These are phyloP conservation scores for Ispidina lecontei DNA, from an alignment of 2,797 vertebrate genomes.

Conservation along the genomic window DNA sequence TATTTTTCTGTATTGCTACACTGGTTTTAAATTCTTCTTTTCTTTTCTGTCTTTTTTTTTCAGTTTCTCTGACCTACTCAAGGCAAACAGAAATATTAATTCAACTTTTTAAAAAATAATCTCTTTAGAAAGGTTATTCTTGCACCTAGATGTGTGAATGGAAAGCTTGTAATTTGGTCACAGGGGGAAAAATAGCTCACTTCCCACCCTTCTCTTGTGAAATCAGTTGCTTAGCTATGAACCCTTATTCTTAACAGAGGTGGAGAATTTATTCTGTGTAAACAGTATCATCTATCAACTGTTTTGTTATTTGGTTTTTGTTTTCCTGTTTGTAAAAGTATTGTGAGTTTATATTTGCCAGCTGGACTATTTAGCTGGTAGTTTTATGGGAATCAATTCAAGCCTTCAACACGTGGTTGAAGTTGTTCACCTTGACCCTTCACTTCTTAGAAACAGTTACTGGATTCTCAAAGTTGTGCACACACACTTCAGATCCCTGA, in stretches of 20 bases:
- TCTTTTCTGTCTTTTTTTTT: neutral
- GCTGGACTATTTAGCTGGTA: neutral
- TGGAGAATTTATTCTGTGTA: slow-evolving; percentile 5
- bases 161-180: slow-evolving; percentile 8
- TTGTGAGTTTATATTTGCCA: slow-evolving; percentile 37
- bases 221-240: slow-evolving; percentile 19
- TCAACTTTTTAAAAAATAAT: slow-evolving; percentile 67
- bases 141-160: slow-evolving; percentile 4
- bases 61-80: slow-evolving; percentile 55
- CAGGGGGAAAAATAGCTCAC: neutral
- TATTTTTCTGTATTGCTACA: slow-evolving; percentile 22
- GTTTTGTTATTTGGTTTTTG: neutral
- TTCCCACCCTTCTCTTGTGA: slow-evolving; percentile 24
- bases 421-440: slow-evolving; percentile 27
- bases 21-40: neutral
- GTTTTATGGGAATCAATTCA: slow-evolving; percentile 20
- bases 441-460: neutral
- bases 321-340: neutral
- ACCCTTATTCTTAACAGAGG: slow-evolving; percentile 13
- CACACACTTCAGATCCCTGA: neutral
- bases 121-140: slow-evolving; percentile 12
- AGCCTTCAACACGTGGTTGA: neutral
- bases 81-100: slow-evolving; percentile 68
- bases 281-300: slow-evolving; percentile 32
- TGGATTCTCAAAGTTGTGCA: neutral